Percentiles rank a stretch among this genome's conserved stretches.
phyloP scores from a whole-genome alignment of 2,888 invertebrate species.

The Blastobasis adustella region DNA sequence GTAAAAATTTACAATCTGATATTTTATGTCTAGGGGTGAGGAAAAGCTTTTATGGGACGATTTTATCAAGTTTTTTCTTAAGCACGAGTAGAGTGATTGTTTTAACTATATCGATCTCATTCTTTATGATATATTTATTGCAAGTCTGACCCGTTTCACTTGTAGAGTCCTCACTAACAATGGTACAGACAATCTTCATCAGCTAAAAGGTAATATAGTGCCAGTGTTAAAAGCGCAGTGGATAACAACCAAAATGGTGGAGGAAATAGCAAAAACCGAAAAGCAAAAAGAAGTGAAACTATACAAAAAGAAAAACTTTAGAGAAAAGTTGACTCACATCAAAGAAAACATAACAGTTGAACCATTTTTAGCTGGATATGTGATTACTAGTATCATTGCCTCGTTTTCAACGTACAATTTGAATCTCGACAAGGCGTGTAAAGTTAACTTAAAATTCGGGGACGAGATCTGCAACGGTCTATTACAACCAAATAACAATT shows the following conservation, averaged over 20 bases:
- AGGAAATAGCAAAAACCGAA: slow-evolving; percentile 35
- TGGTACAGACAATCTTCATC: slow-evolving; percentile 39
- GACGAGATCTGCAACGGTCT: slow-evolving; percentile 55
- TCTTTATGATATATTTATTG: slow-evolving; percentile 46
- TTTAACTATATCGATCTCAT: slow-evolving; percentile 31
- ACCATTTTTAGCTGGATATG: slow-evolving; percentile 81
- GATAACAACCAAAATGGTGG: slow-evolving; percentile 36
- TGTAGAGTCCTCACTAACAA: slow-evolving; percentile 13
- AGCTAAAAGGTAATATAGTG: slow-evolving; percentile 16
- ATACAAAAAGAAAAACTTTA: slow-evolving; percentile 44
- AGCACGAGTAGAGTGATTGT: too few species aligned
- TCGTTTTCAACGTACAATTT: slow-evolving; percentile 79
- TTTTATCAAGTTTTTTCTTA: too few species aligned
- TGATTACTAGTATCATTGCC: slow-evolving; percentile 79
- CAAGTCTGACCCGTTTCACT: slow-evolving; percentile 29
- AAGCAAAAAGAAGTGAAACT: slow-evolving; percentile 50
- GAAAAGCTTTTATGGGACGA: too few species aligned
- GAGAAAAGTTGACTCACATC: slow-evolving; percentile 43
- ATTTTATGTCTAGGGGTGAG: too few species aligned
- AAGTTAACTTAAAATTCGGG: slow-evolving; percentile 48
- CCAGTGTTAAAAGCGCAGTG: slow-evolving; percentile 12
- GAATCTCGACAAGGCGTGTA: slow-evolving; percentile 63
- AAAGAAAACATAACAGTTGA: slow-evolving; percentile 80
- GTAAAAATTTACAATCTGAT: too few species aligned
- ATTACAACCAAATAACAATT: slow-evolving; percentile 27